Base-by-base conservation (phyloP, 2,888 invertebrate species). In the Heliconius aoede region DNA sequence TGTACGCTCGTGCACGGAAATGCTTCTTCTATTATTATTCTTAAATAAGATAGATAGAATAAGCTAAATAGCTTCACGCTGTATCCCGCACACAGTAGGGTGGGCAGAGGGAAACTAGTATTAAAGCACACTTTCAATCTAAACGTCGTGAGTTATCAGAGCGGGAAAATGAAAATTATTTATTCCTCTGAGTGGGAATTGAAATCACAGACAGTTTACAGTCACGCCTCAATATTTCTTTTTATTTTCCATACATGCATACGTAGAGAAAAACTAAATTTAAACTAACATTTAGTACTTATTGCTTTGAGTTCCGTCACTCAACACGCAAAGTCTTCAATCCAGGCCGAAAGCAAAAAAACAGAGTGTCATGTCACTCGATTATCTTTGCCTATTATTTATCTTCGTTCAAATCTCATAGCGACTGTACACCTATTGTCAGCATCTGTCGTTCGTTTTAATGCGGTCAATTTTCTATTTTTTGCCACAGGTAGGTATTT, bases 371-470 rank as follows among this genome's bases (percentile, higher is more conserved):
- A 8, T 51, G 7, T 3, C 51, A n/a, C 21, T n/a, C 21, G n/a
- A 51, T n/a, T 46, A 13, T 36, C 36, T 36, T 13, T 46, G 18
- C 46, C 18, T 46, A 46, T 55, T n/a, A 55, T 55, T 55, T n/a
- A 21, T 55, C 3, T 55, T n/a, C 8, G 9, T 26, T 9, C 55
- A 61, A 78, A 75, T 72, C 30, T n/a, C 21, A 65, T 18, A 65
- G 0, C 79, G 83, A 79, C 78, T 83, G 87, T 90, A 88, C 88
- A 36, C 72, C 83, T 83, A 88, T 89, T 90, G 90, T 90, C 89
- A 88, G 89, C 92, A 91, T 91, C 92, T 92, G 92, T 88, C 87
- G 86, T 83, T 79, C 69, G 79, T 86, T 90, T 86, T 89, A 78
- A 85, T 85, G 84, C 85, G 86, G 87, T 90, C 87, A 87, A 90